phyloP scores from a whole-genome alignment of 1,140 invertebrate species.

The Calycopis cecrops region DNA sequence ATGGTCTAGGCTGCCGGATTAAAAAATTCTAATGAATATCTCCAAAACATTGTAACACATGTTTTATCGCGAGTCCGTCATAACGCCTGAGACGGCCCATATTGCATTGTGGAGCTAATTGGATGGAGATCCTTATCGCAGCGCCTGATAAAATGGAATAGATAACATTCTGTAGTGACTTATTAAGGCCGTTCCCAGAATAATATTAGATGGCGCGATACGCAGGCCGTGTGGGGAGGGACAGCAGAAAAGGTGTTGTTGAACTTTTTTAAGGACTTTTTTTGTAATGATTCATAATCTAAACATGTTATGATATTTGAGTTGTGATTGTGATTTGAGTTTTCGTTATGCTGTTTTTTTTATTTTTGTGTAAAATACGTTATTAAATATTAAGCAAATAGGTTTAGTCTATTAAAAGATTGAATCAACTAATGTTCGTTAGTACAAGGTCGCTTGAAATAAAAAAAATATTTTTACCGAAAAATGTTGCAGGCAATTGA shows the following conservation, averaged over 20 bases:
- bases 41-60: conserved; percentile 11
- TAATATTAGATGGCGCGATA: conserved; percentile 76
- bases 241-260: conserved; percentile 38
- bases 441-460: no score
- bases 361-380: no score
- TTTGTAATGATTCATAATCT: no score
- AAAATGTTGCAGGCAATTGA: no score
- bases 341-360: no score
- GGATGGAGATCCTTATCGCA: conserved; percentile 72
- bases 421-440: no score
- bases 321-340: no score
- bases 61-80: conserved; percentile 41
- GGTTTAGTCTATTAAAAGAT: no score
- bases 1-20: background rate
- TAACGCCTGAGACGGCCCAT: conserved; percentile 62
- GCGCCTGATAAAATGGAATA: conserved; percentile 73
- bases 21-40: background rate
- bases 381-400: no score
- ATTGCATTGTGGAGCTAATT: conserved; percentile 74
- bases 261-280: no score
- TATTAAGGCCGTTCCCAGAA: conserved; percentile 77
- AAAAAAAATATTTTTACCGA: no score
- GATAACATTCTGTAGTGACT: conserved; percentile 77
- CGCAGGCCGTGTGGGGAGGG: conserved; percentile 48
- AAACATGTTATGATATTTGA: no score